Evolutionary conservation across 2,113 vertebrate genomes (phyloP).

Genomic region (Archocentrus centrarchus): DNA sequence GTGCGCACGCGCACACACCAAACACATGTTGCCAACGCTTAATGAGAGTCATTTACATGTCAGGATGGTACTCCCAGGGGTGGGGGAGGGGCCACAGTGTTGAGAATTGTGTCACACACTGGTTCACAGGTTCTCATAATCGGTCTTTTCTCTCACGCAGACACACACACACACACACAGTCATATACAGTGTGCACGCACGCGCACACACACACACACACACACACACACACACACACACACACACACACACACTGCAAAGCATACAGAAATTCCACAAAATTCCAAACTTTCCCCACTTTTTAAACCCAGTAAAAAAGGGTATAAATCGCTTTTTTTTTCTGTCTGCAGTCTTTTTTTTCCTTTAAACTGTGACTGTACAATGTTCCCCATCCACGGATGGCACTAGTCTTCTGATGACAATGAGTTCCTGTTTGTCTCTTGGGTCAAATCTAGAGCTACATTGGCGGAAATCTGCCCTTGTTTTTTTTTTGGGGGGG

Average conservation of each 20-base stretch:
- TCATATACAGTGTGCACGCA: constrained; percentile 21
- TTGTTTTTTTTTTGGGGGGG: constrained; percentile 21
- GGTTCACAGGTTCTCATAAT: constrained; percentile 83
- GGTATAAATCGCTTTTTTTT: constrained; percentile 35
- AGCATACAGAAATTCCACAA: constrained; percentile 54
- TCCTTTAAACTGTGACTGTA: constrained; percentile 45
- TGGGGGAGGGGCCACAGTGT: constrained; percentile 78
- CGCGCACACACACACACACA: not conserved
- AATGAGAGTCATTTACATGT: constrained; percentile 83
- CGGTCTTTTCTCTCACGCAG: constrained; percentile 69
- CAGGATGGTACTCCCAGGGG: constrained; percentile 76
- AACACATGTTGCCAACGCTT: constrained; percentile 70
- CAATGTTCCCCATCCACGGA: constrained; percentile 48
- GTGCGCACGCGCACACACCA: constrained; percentile 52
- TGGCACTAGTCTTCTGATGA: constrained; percentile 50
- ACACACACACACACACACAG: constrained; percentile 48
- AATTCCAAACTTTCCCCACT: constrained; percentile 38
- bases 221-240: constrained; percentile 42
- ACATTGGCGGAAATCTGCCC: constrained; percentile 37
- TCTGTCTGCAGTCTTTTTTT: not conserved
- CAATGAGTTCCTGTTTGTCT: constrained; percentile 54
- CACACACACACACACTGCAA: constrained; percentile 44
- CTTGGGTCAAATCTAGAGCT: constrained; percentile 52
- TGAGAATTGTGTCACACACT: constrained; percentile 82
- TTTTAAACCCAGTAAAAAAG: constrained; percentile 48